phyloP scores from a whole-genome alignment of 1,140 invertebrate species.

The Trissolcus basalis region DNA sequence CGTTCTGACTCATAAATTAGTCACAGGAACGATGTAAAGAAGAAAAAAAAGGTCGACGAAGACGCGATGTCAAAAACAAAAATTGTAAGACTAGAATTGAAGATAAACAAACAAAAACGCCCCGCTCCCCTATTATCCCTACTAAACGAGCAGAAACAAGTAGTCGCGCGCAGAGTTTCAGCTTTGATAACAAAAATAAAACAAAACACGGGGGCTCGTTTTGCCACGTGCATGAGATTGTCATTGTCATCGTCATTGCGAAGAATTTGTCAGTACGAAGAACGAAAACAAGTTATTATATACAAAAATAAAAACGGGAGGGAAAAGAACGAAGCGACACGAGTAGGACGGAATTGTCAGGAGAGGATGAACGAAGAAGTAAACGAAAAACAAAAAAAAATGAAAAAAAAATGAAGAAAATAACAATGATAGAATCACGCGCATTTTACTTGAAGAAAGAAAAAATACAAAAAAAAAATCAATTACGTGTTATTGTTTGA shows the following conservation, averaged over 20 bases:
- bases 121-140: constrained; percentile 1
- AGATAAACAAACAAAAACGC: neutral
- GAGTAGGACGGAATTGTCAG: neutral
- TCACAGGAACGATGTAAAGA: constrained; percentile 23
- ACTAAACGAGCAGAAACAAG: constrained; percentile 21
- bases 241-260: constrained; percentile 30
- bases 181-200: constrained; percentile 10
- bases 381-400: neutral
- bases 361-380: neutral
- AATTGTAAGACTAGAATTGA: constrained; percentile 22
- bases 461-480: too few relatives aligned
- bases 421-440: constrained; percentile 31
- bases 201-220: constrained; percentile 19
- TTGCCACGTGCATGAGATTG: constrained; percentile 25
- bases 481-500: constrained; percentile 55
- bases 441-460: constrained; percentile 39
- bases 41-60: constrained; percentile 7
- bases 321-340: neutral
- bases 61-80: neutral
- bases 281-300: neutral
- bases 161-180: constrained; percentile 19
- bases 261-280: constrained; percentile 2
- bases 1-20: constrained; percentile 39
- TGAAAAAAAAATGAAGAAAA: constrained; percentile 9
- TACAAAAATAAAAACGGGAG: too few relatives aligned